Evolutionary conservation across 2,113 vertebrate species (phyloP).

Genomic region (human (Homo sapiens)): GRCh38 chr17:33816001-33816500

Average conservation of each 20-base stretch:
- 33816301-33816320: not conserved
- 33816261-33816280: not conserved
- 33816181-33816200: not conserved
- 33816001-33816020: not conserved
- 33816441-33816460: not conserved
- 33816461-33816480: not conserved
- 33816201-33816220: conserved; percentile 33
- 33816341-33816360: not conserved
- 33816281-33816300: not conserved
- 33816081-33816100: not conserved
- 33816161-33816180: not conserved
- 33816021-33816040: not conserved
- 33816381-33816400: not conserved
- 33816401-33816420: not conserved
- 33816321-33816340: not conserved
- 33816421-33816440: not conserved
- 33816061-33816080: not conserved
- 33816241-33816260: conserved; percentile 24
- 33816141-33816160: not conserved
- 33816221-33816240: not conserved
- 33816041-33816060: not conserved
- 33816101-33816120: not conserved
- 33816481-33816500: not conserved
- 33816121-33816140: not conserved
- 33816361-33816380: not conserved